Evolutionary conservation across 2,797 vertebrate genomes (phyloP), one percentile per base, ranked within the genome.

Genomic region (Sibirionetta formosa): DNA sequence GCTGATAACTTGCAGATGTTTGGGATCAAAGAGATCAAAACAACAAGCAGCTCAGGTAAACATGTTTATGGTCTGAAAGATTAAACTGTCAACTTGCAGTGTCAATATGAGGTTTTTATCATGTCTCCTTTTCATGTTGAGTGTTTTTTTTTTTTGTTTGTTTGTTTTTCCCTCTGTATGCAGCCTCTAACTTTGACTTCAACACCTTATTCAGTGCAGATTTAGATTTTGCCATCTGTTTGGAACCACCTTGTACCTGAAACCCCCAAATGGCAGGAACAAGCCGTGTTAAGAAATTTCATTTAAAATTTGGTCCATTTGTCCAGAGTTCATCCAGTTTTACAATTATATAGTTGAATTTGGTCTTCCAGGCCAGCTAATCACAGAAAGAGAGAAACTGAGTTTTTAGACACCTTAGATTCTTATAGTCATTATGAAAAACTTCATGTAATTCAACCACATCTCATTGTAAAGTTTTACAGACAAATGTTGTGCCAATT

Each of bases 181-280:
- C 19, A 69, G 14, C 26, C 26, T 60, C 61, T 73, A 69, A 40
- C 2, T 63, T 36, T 53, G 15, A 33, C 51, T 7, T 54, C 1
- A 4, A 46, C 14, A 40, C 6, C 38, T 10, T 14, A 6, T 50
- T 38, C 5, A 19, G 9, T 23, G 11, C 22, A 57, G 31, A 8
- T 48, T 75, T 83, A 31, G 9, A 56, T 17, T 17, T 40, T 0
- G 1, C n/a, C 1, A 0, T 24, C 50, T 82, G 16, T 14, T 29
- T 76, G 31, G 3, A 61, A 40, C 23, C n/a, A 36, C 14, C 44
- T 80, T 31, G 8, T 40, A 46, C 23, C 29, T 15, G 14, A 72
- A n/a, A 3, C 1, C 15, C 9, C 2, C 1, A 48, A 50, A 75
- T 53, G 31, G 20, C 4, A 79, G 50, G 75, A 75, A 54, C 0